Base-by-base conservation (phyloP, 2,888 invertebrate genomes). In the Steinernema hermaphroditum region DNA sequence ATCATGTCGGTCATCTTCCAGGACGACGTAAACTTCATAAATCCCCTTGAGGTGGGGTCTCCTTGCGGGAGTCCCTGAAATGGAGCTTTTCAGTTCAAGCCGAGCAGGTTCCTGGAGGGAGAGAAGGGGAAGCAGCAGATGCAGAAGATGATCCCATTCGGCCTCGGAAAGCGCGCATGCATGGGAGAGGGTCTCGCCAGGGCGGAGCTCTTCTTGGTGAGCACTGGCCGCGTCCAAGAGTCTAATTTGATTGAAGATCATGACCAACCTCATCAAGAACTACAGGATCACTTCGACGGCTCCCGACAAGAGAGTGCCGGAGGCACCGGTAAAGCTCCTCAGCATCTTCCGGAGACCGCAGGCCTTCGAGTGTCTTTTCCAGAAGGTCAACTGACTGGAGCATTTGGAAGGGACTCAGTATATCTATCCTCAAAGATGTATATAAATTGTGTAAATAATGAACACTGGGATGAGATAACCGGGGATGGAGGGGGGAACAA, bases 1-100 rank as follows among this genome's bases (percentile, higher is more conserved):
- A 62, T 62, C 29, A 29, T 62, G 62, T 62, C 62, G 9, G 62
- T 62, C 14, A 62, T 62, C 14, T 62, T 62, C 62, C 62, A 62
- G 16, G 32, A 62, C 62, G 62, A 62, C 32, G 32, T 32, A 9
- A 62, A 62, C 32, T 62, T 62, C 29, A 12, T 16, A 4, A 32
- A 62, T n/a, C 32, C 62, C 27, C 16, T 34, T 16, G 32, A 62
- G 50, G 50, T 50, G 24, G 9, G n/a, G 12, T 37, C 4, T 37
- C 37, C 37, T 4, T 37, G 4, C 12, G 22, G 1, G 2, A 2
- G 2, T 16, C 24, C 24, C 22, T 22, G 24, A 24, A 12, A 1
- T 12, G n/a, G 9, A 50, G 9, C 24, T 4, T 46, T 50, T 22
- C 22, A 50, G 34, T 62, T 62, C 32, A 12, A 62, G 16, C 62